Evolutionary conservation across 2,113 vertebrate genomes (phyloP).

Genomic region (Xenopus tropicalis): DNA sequence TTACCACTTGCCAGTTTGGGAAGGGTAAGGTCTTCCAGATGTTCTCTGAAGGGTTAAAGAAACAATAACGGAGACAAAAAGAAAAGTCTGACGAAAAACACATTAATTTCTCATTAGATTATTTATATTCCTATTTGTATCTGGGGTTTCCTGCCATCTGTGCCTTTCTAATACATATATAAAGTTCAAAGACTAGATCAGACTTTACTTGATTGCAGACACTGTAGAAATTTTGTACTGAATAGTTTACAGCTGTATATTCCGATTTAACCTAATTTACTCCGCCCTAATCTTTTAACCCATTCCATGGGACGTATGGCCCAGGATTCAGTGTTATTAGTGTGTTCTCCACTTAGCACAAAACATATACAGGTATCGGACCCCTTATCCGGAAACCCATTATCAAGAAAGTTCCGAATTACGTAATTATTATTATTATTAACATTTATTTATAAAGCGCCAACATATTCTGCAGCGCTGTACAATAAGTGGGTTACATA

Average conservation of each 20-base stretch:
- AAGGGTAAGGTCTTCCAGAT: neutral
- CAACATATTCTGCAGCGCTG: no score
- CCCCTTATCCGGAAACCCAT: no score
- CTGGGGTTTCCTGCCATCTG: neutral
- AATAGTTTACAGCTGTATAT: conserved; percentile 19
- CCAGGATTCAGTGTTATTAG: no score
- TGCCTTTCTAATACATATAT: neutral
- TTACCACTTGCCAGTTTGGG: no score
- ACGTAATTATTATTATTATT: no score
- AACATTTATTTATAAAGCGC: no score
- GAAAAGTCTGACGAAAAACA: neutral
- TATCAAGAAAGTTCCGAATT: no score
- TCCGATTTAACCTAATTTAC: neutral
- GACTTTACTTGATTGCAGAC: conserved; percentile 9
- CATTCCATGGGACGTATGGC: neutral
- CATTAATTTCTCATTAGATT: neutral
- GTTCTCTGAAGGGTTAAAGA: neutral
- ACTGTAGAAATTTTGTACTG: neutral
- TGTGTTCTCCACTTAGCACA: no score
- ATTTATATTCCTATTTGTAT: conserved; percentile 11
- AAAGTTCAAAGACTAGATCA: conserved; percentile 19
- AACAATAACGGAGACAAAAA: neutral
- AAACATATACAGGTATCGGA: no score
- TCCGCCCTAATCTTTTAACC: neutral
- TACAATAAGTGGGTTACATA: no score